Base-by-base conservation (phyloP, 2,888 invertebrate genomes). In the Cloeon dipterum region DNA sequence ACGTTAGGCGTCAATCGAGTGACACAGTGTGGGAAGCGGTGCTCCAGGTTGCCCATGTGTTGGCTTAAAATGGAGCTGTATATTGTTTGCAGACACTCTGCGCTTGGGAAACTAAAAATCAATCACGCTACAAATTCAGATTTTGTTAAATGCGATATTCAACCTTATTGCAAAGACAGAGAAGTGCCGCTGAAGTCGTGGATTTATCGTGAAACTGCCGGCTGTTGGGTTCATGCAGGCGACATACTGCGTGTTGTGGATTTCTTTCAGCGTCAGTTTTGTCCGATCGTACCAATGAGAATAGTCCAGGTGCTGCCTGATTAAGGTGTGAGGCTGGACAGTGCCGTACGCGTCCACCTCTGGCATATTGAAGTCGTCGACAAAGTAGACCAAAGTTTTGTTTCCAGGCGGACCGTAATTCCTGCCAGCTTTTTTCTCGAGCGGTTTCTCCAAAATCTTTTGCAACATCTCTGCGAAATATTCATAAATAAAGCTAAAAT, bases 321-420 rank as follows among this genome's bases (percentile, higher is more conserved):
- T 91, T 38, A 94, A 59, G 0, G 93, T 94, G 52, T 94, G 93
- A 0, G 94, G 93, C 53, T 91, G 91, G 0, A 93, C 93, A 0
- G 94, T 94, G 7, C 89, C 91, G 49, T 94, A 94, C 23, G 68
- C 54, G 52, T 78, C 78, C 25, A 73, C 71, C 65, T 89, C 89
- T 2, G 94, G 93, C 91, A 94, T 94, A 52, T 94, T 94, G 77
- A 94, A 78, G 50, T 94, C 94, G 51, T 94, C 94, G 41, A 94
- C 77, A 52, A 94, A 94, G 55, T 91, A 94, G 42, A 94, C 73
- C 29, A 94, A 62, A 0, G 79, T 82, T 57, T 91, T 89, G 49
- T 75, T 89, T 11, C 93, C 91, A 0, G 91, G 91, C 11, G 94
- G 94, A 0, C 91, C 94, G 50, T 78, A 94, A 59, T 91, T 93